Conservation (phyloP, 2,797 vertebrate genomes). For the Silurus aristotelis region DNA sequence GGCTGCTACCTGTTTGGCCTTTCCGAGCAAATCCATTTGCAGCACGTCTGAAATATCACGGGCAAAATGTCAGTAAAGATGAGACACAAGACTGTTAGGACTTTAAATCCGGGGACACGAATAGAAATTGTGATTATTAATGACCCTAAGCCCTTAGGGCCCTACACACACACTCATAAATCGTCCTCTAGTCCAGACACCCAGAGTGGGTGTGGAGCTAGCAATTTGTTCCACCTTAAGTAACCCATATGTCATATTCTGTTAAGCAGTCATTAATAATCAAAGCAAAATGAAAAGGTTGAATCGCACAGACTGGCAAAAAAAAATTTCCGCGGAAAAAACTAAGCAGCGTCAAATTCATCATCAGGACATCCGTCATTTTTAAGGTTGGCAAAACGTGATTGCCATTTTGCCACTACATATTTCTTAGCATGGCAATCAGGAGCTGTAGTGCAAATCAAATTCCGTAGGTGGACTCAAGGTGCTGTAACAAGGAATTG, state of each 20-base stretch:
- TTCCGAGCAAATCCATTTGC: constrained; percentile 52
- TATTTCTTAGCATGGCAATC: neutral
- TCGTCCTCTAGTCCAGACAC: neutral
- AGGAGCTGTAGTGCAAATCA: no score
- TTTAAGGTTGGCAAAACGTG: neutral
- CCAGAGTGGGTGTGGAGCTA: neutral
- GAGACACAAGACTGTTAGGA: constrained; percentile 44
- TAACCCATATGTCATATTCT: neutral
- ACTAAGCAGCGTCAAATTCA: no score
- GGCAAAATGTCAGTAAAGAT: constrained; percentile 55
- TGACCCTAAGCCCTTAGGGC: constrained; percentile 13
- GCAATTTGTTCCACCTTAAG: neutral
- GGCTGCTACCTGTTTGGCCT: constrained; percentile 58
- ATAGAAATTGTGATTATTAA: constrained; percentile 36
- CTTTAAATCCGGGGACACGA: constrained; percentile 25
- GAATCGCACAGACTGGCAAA: neutral
- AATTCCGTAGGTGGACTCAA: neutral
- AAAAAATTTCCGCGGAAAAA: neutral
- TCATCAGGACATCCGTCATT: neutral
- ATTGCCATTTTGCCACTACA: neutral
- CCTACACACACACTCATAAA: constrained; percentile 2
- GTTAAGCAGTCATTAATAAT: constrained; percentile 4
- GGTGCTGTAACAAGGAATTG: neutral
- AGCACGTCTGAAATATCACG: constrained; percentile 48
- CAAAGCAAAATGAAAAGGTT: neutral